Base-by-base conservation (phyloP, 2,797 vertebrate species). In the Notolabrus celidotus region DNA sequence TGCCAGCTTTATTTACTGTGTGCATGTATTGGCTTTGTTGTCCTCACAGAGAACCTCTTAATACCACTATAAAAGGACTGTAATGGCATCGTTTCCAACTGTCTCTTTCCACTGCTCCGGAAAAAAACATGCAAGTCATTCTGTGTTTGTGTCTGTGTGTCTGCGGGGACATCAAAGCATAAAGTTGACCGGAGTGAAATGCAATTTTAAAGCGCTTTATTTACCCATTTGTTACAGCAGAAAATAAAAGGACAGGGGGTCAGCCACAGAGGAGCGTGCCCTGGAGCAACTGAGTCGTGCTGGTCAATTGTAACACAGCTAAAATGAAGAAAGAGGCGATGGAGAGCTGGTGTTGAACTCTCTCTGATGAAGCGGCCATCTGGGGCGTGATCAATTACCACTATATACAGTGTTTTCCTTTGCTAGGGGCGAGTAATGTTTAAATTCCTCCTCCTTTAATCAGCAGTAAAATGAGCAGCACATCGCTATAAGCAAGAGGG, bases 331-430 rank as follows among this genome's bases (percentile, higher is more conserved):
- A 78, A 69, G 71, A 82, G 81, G 63, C 25, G 20, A 77, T 77
- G 79, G 86, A 89, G 83, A 58, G 62, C 72, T 78, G 33, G 10
- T 66, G 65, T 81, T 66, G 60, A 70, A 76, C 77, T 79, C 67
- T 62, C 22, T 63, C 52, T 68, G 80, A 87, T 89, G 76, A 88
- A 89, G 89, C 42, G 33, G 57, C 74, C 74, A 73, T 87, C 71
- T 36, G 45, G 85, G 75, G 50, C 60, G 46, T 82, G 84, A 91
- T 92, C 88, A 87, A 67, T 85, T 84, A 83, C 75, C 52, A 78
- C 69, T 68, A 62, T 80, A 67, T 74, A 64, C 63, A 11, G 54
- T 81, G 62, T 75, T 84, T 83, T 76, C 67, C 61, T 88, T 81
- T 67, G 71, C 84, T 80, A 14, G 36, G 60, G 84, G 89, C 83